These are phyloP conservation scores for Phanerotoma sp. DNA, from an alignment of 2,888 invertebrate species.

Conservation along the genomic window DNA sequence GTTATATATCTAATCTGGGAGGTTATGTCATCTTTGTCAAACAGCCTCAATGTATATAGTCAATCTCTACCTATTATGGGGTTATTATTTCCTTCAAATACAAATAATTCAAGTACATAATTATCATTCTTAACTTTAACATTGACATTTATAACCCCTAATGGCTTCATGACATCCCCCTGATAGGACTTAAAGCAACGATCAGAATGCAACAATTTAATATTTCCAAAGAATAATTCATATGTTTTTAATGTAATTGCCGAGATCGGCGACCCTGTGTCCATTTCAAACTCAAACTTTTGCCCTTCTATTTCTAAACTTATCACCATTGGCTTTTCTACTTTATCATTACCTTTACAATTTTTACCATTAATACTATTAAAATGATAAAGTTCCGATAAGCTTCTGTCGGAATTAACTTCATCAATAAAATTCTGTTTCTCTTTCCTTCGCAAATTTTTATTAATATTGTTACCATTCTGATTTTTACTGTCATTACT, in stretches of 20 bases:
- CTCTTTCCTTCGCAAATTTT: neutral
- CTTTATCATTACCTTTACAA: neutral
- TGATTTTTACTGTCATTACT: neutral
- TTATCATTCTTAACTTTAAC: neutral
- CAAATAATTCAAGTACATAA: neutral
- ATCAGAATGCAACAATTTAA: neutral
- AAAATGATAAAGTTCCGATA: constrained; percentile 3
- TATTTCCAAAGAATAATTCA: neutral
- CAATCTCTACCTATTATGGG: neutral
- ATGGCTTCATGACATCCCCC: neutral
- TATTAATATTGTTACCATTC: neutral
- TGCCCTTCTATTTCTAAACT: constrained; percentile 3
- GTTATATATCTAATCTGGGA: too few species aligned
- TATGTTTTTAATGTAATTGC: constrained; percentile 17
- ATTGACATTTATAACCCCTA: neutral
- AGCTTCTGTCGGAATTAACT: constrained; percentile 8
- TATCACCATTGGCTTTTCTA: neutral
- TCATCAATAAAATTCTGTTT: constrained; percentile 1
- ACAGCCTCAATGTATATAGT: neutral
- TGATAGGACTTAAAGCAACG: neutral
- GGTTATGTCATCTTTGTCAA: too few species aligned
- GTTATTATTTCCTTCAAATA: neutral
- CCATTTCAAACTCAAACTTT: constrained; percentile 22
- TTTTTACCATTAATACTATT: neutral
- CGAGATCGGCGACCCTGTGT: constrained; percentile 31